Base-by-base conservation (phyloP, 2,113 vertebrate genomes). In the Platichthys stellatus region DNA sequence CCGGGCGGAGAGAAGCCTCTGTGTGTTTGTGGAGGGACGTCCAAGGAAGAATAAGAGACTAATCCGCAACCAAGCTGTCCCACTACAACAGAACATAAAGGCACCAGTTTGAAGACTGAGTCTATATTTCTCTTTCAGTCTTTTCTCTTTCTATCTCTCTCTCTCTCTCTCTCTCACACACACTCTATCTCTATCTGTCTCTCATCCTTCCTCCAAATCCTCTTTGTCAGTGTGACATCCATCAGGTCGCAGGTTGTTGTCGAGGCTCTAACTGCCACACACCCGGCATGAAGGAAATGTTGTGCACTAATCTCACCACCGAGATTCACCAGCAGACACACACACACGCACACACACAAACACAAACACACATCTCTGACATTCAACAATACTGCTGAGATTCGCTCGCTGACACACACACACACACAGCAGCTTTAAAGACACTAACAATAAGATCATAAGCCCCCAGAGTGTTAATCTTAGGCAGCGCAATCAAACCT, bases 201-300 rank as follows among this genome's bases (percentile, higher is more conserved):
- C 56, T 51, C 23, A 59, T 21, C 12, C 18, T 54, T 81, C 58
- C 24, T 61, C 23, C 66, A 85, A 86, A 86, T 80, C 77, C 69
- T 83, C 63, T 63, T 23, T 81, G 86, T 78, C 74, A 59, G 64
- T 65, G 75, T 76, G 67, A 59, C 66, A 73, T 51, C 26, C 64
- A 77, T 84, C 82, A 82, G 74, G 80, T 83, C 59, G 47, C 58
- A 68, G 73, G 82, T 74, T 79, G 61, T 45, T 56, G 72, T 63
- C 11, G 18, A 64, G 75, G 58, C 60, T 84, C 58, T 59, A 35
- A 81, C 35, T 11, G 43, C 38, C 49, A 31, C 24, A 66, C 2
- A 40, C 51, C 17, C 61, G 57, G 47, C 31, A 26, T 64, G 73
- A 77, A 60, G 59, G 51, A 65, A 78, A 63, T 58, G 13, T 59